Evolutionary conservation across 92 coral and sea anemone species (phyloP).

Genomic region (Parazoanthus swiftii): DNA sequence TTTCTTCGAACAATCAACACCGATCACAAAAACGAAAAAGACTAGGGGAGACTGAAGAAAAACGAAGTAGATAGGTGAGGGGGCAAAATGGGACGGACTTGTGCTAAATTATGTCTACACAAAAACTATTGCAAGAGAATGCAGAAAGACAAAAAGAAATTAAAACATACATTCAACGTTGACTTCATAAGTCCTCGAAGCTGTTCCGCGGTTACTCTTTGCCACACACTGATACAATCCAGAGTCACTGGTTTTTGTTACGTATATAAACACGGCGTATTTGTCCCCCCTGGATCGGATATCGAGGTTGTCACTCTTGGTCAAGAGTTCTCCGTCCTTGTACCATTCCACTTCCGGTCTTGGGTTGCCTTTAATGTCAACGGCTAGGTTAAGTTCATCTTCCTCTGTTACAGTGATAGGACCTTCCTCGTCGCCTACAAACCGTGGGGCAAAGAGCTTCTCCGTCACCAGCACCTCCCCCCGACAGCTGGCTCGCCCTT

Average conservation of each 20-base stretch:
- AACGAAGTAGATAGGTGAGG: no score
- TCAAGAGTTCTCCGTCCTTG: conserved; percentile 75
- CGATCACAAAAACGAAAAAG: no score
- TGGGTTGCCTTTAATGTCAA: conserved; percentile 81
- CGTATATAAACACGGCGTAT: conserved; percentile 68
- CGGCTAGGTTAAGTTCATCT: conserved; percentile 72
- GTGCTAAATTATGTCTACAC: background rate
- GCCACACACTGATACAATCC: conserved; percentile 95
- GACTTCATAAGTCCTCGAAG: conserved; percentile 78
- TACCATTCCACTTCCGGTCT: conserved; percentile 90
- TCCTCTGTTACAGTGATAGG: conserved; percentile 83
- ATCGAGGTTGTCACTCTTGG: conserved; percentile 78
- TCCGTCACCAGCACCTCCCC: conserved; percentile 56
- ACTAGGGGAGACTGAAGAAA: no score
- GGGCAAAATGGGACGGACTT: no score
- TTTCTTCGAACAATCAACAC: no score
- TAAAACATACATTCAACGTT: conserved; percentile 72
- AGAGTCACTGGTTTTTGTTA: conserved; percentile 74
- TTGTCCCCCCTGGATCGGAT: conserved; percentile 80
- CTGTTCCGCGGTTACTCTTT: conserved; percentile 73
- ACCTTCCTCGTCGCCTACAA: conserved; percentile 42
- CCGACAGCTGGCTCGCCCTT: conserved; percentile 57
- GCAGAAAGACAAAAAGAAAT: background rate
- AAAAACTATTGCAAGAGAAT: background rate
- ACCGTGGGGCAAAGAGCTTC: conserved; percentile 51